These are phyloP conservation scores for Nemopilema nomurai DNA, from an alignment of 30 jellyfish, hydroid and myxozoan genomes.

Conservation along the genomic window DNA sequence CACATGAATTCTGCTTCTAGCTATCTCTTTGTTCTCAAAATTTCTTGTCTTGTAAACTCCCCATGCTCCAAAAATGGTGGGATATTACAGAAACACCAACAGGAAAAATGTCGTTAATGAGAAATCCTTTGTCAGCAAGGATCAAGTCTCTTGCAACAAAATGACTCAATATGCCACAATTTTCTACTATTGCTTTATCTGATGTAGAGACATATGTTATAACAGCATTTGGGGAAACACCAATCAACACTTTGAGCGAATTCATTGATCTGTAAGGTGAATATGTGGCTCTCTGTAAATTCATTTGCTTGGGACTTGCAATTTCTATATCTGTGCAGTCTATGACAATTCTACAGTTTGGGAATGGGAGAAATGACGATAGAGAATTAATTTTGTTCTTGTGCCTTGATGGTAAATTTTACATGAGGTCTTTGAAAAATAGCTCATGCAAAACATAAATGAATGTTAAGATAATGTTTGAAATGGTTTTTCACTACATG, in stretches of 20 bases:
- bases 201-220: slow-evolving; percentile 8
- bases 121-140: slow-evolving; percentile 32
- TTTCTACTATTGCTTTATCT: slow-evolving; percentile 30
- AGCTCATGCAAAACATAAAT: slow-evolving; percentile 14
- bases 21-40: background rate
- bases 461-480: slow-evolving; percentile 22
- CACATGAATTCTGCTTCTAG: slow-evolving; percentile 26
- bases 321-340: slow-evolving; percentile 23
- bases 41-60: slow-evolving; percentile 16
- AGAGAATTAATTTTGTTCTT: slow-evolving; percentile 17
- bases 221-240: slow-evolving; percentile 40
- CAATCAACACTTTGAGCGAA: slow-evolving; percentile 12
- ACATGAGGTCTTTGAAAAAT: slow-evolving; percentile 6
- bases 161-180: background rate
- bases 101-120: slow-evolving; percentile 26
- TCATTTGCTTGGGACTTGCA: slow-evolving; percentile 7
- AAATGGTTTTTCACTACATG: slow-evolving; percentile 29
- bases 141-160: slow-evolving; percentile 21
- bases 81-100: slow-evolving; percentile 19
- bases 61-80: slow-evolving; percentile 46
- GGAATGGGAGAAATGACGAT: slow-evolving; percentile 32
- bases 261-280: slow-evolving; percentile 26
- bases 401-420: slow-evolving; percentile 12
- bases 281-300: slow-evolving; percentile 7
- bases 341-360: slow-evolving; percentile 27